Evolutionary conservation across 2,888 invertebrate genomes (phyloP).

Genomic region (Pristionchus arcanus): DNA sequence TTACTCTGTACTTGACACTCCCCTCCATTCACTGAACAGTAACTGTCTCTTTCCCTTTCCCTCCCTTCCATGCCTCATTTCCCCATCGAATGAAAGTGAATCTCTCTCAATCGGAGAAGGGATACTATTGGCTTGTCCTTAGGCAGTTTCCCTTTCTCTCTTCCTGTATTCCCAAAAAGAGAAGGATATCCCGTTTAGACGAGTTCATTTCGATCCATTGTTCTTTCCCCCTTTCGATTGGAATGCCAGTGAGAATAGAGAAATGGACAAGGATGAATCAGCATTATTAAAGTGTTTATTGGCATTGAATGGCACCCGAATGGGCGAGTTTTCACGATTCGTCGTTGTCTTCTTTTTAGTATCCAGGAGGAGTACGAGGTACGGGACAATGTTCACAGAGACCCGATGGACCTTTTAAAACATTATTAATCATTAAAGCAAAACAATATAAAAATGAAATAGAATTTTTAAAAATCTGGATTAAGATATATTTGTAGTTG

Average conservation of each 20-base stretch:
- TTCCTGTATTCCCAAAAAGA: conserved; percentile 33
- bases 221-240: not conserved
- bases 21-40: not conserved
- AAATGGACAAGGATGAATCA: conserved; percentile 34
- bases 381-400: conserved; percentile 56
- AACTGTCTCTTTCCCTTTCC: not conserved
- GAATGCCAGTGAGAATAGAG: too few relatives aligned
- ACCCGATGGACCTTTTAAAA: too few relatives aligned
- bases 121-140: not conserved
- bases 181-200: not conserved
- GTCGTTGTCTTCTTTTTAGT: conserved; percentile 61
- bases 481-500: conserved; percentile 64
- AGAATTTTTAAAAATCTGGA: too few relatives aligned
- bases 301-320: not conserved
- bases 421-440: too few relatives aligned
- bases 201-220: conserved; percentile 25
- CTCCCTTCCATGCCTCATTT: not conserved
- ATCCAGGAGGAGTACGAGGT: conserved; percentile 74
- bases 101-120: not conserved
- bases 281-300: conserved; percentile 47
- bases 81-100: not conserved
- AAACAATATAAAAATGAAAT: too few relatives aligned
- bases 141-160: not conserved
- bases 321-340: conserved; percentile 19
- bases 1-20: not conserved